phyloP scores from a whole-genome alignment of 2,113 vertebrate genomes.

The Thymallus thymallus region DNA sequence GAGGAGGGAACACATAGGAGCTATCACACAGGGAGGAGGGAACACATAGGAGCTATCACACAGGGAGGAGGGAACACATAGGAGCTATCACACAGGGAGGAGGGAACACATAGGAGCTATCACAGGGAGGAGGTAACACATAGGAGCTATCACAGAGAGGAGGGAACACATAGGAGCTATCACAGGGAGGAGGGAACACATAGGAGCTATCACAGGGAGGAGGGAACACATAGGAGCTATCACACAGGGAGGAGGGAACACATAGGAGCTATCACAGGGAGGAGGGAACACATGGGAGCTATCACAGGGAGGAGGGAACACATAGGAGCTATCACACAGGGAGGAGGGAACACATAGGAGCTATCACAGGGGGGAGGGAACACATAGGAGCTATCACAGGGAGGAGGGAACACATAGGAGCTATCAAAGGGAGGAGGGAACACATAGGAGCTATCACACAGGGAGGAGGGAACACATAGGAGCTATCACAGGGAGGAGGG shows the following conservation, averaged over 20 bases:
- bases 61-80: conserved; percentile 30
- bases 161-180: conserved; percentile 28
- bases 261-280: conserved; percentile 21
- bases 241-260: conserved; percentile 26
- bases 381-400: conserved; percentile 22
- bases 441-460: conserved; percentile 23
- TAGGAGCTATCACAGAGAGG: conserved; percentile 16
- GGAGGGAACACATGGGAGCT: conserved; percentile 26
- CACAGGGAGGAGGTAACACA: conserved; percentile 27
- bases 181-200: conserved; percentile 27
- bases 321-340: conserved; percentile 21
- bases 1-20: conserved; percentile 27
- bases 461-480: conserved; percentile 29
- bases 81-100: conserved; percentile 11
- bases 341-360: conserved; percentile 27
- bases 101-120: conserved; percentile 28
- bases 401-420: conserved; percentile 27
- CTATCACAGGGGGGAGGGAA: conserved; percentile 23
- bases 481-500: conserved; percentile 9
- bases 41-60: conserved; percentile 30
- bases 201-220: conserved; percentile 17
- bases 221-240: conserved; percentile 28
- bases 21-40: conserved; percentile 12
- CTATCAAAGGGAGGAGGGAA: conserved; percentile 24
- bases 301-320: conserved; percentile 26